Percentiles rank a stretch among this genome's conserved stretches.
phyloP scores from a whole-genome alignment of 2,113 vertebrate genomes.

The Tachuris rubrigastra region DNA sequence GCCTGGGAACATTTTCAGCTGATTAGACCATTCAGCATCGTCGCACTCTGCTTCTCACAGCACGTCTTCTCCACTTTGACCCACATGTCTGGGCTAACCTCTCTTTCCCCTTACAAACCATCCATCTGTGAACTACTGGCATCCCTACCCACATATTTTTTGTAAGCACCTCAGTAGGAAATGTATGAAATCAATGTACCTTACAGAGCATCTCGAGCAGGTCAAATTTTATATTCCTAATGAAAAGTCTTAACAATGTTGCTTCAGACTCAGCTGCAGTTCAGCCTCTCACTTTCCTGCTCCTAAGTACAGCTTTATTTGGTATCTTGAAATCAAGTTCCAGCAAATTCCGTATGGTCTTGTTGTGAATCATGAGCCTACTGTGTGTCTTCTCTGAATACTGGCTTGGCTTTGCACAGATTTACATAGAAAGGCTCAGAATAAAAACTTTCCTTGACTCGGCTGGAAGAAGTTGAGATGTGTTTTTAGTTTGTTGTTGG shows the following conservation, averaged over 20 bases:
- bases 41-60: neutral
- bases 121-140: neutral
- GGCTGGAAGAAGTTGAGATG: neutral
- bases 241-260: neutral
- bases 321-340: neutral
- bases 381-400: neutral
- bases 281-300: neutral
- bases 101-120: slow-evolving; percentile 11
- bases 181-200: neutral
- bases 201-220: neutral
- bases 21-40: neutral
- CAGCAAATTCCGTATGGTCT: slow-evolving; percentile 15
- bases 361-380: slow-evolving; percentile 26
- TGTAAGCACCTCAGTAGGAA: neutral
- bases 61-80: slow-evolving; percentile 1
- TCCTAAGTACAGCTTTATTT: neutral
- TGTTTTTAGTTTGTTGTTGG: neutral
- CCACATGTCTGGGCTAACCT: slow-evolving; percentile 6
- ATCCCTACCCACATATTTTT: slow-evolving; percentile 4
- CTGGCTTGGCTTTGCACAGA: neutral
- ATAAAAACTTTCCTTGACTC: neutral
- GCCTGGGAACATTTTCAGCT: neutral
- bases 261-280: neutral
- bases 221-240: neutral
- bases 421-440: neutral